These are phyloP conservation scores for Cyclopterus lumpus DNA, from an alignment of 2,797 vertebrate species.

Conservation along the genomic window DNA sequence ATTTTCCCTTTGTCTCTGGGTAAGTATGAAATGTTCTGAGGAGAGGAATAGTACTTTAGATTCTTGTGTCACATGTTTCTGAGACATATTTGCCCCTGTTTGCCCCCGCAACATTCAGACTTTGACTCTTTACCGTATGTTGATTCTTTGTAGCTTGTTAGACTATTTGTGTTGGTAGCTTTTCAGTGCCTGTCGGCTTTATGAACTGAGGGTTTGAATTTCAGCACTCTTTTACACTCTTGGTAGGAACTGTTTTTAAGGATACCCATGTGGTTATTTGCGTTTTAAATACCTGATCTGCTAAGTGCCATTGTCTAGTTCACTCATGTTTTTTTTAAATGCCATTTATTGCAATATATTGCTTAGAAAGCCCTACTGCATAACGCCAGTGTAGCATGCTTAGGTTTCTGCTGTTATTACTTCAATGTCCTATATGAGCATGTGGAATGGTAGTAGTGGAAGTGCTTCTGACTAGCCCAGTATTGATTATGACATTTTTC, in stretches of 20 bases:
- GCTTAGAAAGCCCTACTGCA: conserved; percentile 46
- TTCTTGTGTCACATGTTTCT: conserved; percentile 72
- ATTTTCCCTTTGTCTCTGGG: conserved; percentile 74
- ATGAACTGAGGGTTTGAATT: conserved; percentile 68
- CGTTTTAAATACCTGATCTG: conserved; percentile 61
- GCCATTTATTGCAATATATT: conserved; percentile 62
- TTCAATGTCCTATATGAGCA: conserved; percentile 74
- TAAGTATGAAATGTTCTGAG: conserved; percentile 84
- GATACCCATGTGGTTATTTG: conserved; percentile 57
- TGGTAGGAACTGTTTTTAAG: conserved; percentile 65
- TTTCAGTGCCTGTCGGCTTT: conserved; percentile 60
- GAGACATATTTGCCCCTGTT: conserved; percentile 57
- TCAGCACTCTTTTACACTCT: conserved; percentile 52
- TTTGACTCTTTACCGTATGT: conserved; percentile 45
- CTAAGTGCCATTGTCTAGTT: conserved; percentile 65
- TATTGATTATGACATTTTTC: conserved; percentile 60
- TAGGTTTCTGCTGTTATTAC: conserved; percentile 64
- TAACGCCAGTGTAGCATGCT: conserved; percentile 76
- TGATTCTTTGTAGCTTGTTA: conserved; percentile 61
- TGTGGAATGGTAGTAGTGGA: conserved; percentile 74
- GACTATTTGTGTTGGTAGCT: conserved; percentile 61
- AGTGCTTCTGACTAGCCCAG: conserved; percentile 68
- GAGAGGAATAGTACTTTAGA: conserved; percentile 58
- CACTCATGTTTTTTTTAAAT: conserved; percentile 49
- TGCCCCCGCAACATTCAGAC: conserved; percentile 34